A percentile compares a stretch with the other conserved stretches of the same genome.
Evolutionary conservation across 2,888 invertebrate species (phyloP).

Genomic region (Terebella lapidaria): DNA sequence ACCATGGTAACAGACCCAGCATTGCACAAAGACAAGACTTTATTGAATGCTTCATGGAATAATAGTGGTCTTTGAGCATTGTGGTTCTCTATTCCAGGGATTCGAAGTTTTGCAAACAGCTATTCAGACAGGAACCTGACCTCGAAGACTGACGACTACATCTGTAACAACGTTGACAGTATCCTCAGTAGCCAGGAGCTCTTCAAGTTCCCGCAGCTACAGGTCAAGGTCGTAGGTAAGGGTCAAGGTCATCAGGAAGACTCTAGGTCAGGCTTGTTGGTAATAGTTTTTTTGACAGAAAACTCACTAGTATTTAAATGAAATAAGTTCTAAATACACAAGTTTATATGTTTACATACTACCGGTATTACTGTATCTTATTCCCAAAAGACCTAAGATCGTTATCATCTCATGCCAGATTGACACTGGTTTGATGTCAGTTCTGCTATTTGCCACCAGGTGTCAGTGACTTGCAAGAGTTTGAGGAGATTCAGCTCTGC

Average conservation of each 20-base stretch:
- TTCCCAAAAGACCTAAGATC: too few relatives aligned
- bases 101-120: conserved; percentile 60
- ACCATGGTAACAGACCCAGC: too few relatives aligned
- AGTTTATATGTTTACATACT: too few relatives aligned
- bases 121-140: conserved; percentile 59
- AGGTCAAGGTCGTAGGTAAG: conserved; percentile 72
- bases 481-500: conserved; percentile 61
- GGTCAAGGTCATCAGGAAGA: too few relatives aligned
- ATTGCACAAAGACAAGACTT: not conserved
- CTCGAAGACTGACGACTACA: conserved; percentile 66
- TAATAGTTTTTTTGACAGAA: not conserved
- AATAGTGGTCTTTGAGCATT: not conserved
- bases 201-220: conserved; percentile 62
- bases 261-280: too few relatives aligned
- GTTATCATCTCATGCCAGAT: too few relatives aligned
- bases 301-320: not conserved
- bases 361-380: too few relatives aligned
- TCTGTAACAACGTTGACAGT: conserved; percentile 66
- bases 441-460: too few relatives aligned
- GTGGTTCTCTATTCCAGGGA: conserved; percentile 46
- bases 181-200: conserved; percentile 64
- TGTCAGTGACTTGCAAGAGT: conserved; percentile 61
- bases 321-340: too few relatives aligned
- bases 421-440: too few relatives aligned
- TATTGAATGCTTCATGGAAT: not conserved